phyloP scores from a whole-genome alignment of 2,888 invertebrate species.

The Aphrophora alni region DNA sequence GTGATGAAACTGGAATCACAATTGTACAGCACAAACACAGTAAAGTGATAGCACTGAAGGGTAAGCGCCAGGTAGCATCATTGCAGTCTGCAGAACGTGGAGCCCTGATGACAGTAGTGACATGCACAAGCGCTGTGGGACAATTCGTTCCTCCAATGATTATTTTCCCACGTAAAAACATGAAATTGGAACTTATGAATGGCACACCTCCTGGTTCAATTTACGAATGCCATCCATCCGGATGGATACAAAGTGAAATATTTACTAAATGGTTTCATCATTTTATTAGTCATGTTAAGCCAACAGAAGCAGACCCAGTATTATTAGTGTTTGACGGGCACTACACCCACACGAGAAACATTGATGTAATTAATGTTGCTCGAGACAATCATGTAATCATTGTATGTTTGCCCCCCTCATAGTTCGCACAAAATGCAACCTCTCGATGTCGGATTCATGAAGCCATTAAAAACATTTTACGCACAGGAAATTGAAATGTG shows the following conservation, averaged over 20 bases:
- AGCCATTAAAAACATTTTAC: constrained; percentile 21
- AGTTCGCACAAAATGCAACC: neutral
- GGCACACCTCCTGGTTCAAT: neutral
- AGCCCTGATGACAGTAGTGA: constrained; percentile 51
- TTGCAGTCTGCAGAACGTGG: constrained; percentile 55
- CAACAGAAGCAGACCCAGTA: constrained; percentile 48
- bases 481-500: constrained; percentile 36
- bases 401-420: constrained; percentile 27
- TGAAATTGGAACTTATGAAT: neutral
- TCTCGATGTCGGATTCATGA: constrained; percentile 28
- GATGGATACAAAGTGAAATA: constrained; percentile 38
- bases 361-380: constrained; percentile 20
- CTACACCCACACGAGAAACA: constrained; percentile 38
- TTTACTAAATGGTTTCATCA: constrained; percentile 54
- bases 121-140: constrained; percentile 53
- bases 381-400: neutral
- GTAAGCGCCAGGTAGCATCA: constrained; percentile 54
- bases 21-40: no score
- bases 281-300: constrained; percentile 52
- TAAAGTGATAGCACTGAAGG: constrained; percentile 46
- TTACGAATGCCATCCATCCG: neutral
- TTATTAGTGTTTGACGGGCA: neutral
- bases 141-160: constrained; percentile 54
- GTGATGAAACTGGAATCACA: constrained; percentile 56
- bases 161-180: constrained; percentile 48